Percentiles rank a stretch among this genome's conserved stretches.
Evolutionary conservation across 2,113 vertebrate genomes (phyloP).

Genomic region (Castor canadensis): DNA sequence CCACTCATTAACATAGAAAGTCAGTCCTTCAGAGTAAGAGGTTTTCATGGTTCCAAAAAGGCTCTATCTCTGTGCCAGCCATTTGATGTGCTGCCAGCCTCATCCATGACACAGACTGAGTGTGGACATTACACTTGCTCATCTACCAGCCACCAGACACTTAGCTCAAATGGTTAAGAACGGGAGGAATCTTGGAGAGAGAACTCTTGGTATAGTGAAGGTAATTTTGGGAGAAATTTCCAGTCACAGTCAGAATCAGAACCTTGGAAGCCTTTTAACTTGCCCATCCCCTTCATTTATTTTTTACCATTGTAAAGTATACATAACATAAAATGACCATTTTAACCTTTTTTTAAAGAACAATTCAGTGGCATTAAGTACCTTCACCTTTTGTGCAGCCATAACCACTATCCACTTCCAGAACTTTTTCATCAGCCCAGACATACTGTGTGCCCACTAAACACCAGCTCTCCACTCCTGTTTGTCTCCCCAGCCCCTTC

Average conservation of each 20-base stretch:
- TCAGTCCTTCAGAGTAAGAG: background rate
- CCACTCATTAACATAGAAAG: background rate
- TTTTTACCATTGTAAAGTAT: background rate
- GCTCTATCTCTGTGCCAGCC: background rate
- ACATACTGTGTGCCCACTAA: background rate
- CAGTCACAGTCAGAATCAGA: background rate
- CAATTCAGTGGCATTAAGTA: background rate
- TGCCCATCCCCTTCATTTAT: background rate
- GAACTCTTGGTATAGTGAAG: background rate
- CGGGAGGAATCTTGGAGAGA: background rate
- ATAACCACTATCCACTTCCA: background rate
- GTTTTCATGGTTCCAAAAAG: background rate
- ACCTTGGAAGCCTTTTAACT: background rate
- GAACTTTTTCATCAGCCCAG: background rate
- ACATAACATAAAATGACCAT: background rate
- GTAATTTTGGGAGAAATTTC: background rate
- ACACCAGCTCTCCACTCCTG: background rate
- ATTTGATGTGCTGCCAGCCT: background rate
- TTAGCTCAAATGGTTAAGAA: background rate
- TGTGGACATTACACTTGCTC: fast-evolving
- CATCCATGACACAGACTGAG: background rate
- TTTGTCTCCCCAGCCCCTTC: background rate
- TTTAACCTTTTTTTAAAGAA: background rate
- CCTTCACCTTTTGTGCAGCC: background rate
- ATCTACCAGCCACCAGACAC: background rate